These are phyloP conservation scores for Chamaea fasciata DNA, from an alignment of 2,113 vertebrate species.

Conservation along the genomic window DNA sequence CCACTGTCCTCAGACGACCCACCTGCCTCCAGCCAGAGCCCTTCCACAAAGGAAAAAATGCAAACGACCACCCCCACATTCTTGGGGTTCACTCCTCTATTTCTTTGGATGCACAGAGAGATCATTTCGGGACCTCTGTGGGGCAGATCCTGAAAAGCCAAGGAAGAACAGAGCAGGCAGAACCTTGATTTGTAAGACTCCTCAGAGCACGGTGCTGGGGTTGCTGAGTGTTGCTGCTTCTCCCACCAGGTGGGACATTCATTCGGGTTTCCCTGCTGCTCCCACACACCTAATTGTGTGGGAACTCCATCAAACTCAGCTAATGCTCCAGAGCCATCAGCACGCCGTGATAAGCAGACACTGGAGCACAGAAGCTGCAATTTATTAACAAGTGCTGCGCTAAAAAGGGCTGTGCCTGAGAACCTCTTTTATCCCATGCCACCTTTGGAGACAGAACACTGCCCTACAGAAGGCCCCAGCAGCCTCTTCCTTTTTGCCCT, in stretches of 20 bases:
- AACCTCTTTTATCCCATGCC: neutral
- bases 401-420: neutral
- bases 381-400: neutral
- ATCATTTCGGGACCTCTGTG: neutral
- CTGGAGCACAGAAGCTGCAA: neutral
- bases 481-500: neutral
- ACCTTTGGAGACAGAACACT: neutral
- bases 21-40: neutral
- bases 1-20: neutral
- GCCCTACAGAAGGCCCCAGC: neutral
- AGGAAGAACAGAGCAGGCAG: neutral
- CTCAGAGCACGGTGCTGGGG: neutral
- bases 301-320: neutral
- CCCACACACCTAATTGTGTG: neutral
- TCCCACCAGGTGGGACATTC: neutral
- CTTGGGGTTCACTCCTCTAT: neutral
- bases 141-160: neutral
- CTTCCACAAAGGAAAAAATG: neutral
- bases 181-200: fast-evolving
- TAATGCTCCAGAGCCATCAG: neutral
- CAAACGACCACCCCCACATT: neutral
- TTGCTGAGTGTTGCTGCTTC: neutral
- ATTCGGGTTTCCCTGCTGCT: neutral
- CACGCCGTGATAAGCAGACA: neutral
- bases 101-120: neutral